These are phyloP conservation scores for Ostrea edulis DNA, from an alignment of 1,140 invertebrate genomes.

Conservation along the genomic window DNA sequence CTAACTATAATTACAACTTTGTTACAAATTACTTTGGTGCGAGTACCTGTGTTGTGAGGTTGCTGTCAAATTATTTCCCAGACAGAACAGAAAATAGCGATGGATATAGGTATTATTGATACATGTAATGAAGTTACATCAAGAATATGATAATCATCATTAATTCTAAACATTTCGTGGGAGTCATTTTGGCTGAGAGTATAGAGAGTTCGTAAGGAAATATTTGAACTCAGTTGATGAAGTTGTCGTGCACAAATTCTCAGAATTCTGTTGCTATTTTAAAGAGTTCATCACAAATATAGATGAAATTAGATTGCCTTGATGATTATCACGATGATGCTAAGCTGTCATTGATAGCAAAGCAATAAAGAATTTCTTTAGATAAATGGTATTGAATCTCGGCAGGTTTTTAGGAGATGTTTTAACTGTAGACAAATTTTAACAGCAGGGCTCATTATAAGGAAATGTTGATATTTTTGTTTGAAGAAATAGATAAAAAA, in stretches of 20 bases:
- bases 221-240: conserved; percentile 14
- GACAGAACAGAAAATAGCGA: too few species aligned
- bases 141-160: too few species aligned
- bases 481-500: not conserved
- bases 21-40: too few species aligned
- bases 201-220: not conserved
- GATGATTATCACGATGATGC: not conserved
- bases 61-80: too few species aligned
- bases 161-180: not conserved
- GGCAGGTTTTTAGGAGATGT: not conserved
- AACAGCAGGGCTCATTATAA: not conserved
- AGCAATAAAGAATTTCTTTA: conserved; percentile 18
- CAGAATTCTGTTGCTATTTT: conserved; percentile 20
- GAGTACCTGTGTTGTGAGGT: too few species aligned
- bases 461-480: not conserved
- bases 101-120: too few species aligned
- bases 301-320: conserved; percentile 17
- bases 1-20: too few species aligned
- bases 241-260: not conserved
- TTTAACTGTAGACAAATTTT: conserved; percentile 21
- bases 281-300: conserved; percentile 11
- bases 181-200: not conserved
- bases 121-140: too few species aligned
- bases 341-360: conserved; percentile 28
- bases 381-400: not conserved